These are phyloP conservation scores for Pogonus chalceus DNA, from an alignment of 1,140 invertebrate genomes.

Conservation along the genomic window DNA sequence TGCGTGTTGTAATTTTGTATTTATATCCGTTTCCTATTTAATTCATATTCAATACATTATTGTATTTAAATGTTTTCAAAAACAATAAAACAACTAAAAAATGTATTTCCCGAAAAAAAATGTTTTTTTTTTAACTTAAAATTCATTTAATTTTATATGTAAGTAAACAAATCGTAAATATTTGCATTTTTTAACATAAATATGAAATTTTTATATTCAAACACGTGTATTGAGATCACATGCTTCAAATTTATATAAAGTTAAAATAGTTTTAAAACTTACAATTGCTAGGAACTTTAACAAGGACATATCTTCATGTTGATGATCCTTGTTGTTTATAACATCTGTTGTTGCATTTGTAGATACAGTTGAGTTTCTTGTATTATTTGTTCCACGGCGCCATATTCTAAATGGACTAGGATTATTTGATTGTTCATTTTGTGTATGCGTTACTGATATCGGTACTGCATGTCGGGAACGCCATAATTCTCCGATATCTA, in stretches of 20 bases:
- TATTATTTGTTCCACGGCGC: slow-evolving; percentile 24
- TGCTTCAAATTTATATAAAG: background rate
- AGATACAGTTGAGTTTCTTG: slow-evolving; percentile 20
- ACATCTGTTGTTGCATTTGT: slow-evolving; percentile 14
- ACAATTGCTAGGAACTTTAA: slow-evolving; percentile 54
- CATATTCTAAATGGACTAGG: slow-evolving; percentile 31
- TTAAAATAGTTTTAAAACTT: slow-evolving; percentile 33
- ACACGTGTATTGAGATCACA: slow-evolving; percentile 2
- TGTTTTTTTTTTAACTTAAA: slow-evolving; percentile 7
- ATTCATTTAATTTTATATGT: background rate
- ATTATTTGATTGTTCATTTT: background rate
- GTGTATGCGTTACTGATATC: slow-evolving; percentile 18
- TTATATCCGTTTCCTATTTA: no score
- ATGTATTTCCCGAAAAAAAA: slow-evolving; percentile 7
- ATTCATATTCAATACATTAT: no score
- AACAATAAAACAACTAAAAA: no score
- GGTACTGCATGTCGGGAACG: slow-evolving; percentile 20
- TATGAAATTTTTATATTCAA: background rate
- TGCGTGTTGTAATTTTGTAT: no score
- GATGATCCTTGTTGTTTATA: slow-evolving; percentile 14
- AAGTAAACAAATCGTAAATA: background rate
- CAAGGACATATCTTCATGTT: slow-evolving; percentile 43
- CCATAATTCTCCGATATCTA: slow-evolving; percentile 31
- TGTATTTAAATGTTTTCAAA: no score
- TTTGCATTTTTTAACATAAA: background rate